Percentiles rank a stretch among this genome's conserved stretches.
Evolutionary conservation across 2,113 vertebrate species (phyloP).

Genomic region (Ramphastos sulfuratus): DNA sequence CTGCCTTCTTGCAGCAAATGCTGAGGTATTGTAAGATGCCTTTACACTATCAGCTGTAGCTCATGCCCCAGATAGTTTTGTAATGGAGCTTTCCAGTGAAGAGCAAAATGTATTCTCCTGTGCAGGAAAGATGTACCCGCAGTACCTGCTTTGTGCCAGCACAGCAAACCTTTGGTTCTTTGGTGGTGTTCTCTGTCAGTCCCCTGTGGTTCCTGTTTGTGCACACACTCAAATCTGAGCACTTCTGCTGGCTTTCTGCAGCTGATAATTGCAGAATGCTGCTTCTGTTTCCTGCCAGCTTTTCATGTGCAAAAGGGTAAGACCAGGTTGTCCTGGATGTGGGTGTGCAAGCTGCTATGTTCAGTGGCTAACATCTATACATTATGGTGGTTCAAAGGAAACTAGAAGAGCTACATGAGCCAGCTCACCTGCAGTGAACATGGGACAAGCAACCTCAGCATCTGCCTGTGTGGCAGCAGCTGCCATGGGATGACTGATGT

Average conservation of each 20-base stretch:
- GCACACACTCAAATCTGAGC: accelerated
- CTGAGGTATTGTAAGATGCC: background rate
- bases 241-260: background rate
- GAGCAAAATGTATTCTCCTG: background rate
- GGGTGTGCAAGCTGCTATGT: background rate
- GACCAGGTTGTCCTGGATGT: background rate
- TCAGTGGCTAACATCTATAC: background rate
- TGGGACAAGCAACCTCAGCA: background rate
- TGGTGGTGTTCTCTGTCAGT: background rate
- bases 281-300: background rate
- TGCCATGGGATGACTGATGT: background rate
- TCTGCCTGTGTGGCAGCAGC: background rate
- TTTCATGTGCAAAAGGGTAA: background rate
- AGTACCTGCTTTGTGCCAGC: background rate
- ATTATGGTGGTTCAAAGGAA: background rate
- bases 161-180: background rate
- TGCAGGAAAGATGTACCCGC: background rate
- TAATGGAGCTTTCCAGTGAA: background rate
- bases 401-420: background rate
- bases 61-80: background rate
- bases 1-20: background rate
- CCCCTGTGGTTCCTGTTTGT: background rate
- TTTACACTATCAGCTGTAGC: background rate
- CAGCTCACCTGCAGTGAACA: background rate
- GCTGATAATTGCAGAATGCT: background rate